Conservation (phyloP, 2,888 invertebrate genomes). For the Thymelicus sylvestris region DNA sequence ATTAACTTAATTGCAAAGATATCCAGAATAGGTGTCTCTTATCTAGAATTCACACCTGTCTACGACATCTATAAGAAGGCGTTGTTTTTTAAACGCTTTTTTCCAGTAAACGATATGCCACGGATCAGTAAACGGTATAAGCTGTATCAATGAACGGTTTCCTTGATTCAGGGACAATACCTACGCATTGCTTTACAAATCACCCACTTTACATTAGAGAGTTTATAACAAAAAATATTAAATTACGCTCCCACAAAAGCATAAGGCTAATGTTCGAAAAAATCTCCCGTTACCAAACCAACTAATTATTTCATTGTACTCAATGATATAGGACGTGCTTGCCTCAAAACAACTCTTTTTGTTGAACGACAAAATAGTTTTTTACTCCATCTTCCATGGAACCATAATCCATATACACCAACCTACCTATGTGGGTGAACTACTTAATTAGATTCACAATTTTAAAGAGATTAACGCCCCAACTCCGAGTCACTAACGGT, state of each 20-base stretch:
- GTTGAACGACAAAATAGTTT: conserved; percentile 69
- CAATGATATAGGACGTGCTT: conserved; percentile 75
- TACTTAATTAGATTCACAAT: conserved; percentile 1
- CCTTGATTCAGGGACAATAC: conserved; percentile 58
- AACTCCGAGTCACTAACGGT: too few relatives aligned
- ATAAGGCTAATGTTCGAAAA: conserved; percentile 65
- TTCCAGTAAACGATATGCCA: conserved; percentile 33
- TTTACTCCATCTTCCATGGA: conserved; percentile 66
- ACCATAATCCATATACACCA: conserved; percentile 57
- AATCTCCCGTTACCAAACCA: conserved; percentile 76
- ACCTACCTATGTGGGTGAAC: conserved; percentile 15
- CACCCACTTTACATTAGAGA: conserved; percentile 65
- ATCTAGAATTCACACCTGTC: conserved; percentile 18
- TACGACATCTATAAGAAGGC: not conserved
- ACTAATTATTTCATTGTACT: conserved; percentile 81
- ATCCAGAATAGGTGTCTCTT: not conserved
- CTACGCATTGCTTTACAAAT: conserved; percentile 57
- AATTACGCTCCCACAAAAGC: conserved; percentile 77
- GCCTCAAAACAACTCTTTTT: conserved; percentile 77
- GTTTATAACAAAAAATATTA: conserved; percentile 79
- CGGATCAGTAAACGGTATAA: conserved; percentile 48
- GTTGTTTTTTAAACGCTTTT: not conserved
- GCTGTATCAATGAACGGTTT: conserved; percentile 51
- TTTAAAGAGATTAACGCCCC: not conserved
- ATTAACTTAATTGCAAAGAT: not conserved